Base-by-base conservation (phyloP, 2,113 vertebrate genomes). In the Tetrao urogallus region DNA sequence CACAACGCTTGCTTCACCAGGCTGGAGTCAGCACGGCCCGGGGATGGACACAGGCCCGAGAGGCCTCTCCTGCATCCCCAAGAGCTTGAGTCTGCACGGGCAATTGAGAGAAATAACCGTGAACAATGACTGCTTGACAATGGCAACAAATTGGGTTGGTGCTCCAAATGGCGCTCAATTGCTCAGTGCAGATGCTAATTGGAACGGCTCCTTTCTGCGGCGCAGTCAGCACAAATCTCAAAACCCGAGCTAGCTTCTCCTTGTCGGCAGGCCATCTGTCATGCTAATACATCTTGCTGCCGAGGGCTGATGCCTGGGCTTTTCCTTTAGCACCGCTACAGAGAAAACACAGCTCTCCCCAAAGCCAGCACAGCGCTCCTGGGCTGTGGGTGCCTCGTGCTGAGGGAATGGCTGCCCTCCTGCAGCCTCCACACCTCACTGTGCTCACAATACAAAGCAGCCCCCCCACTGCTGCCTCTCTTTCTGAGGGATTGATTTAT, bases 251-350 rank as follows among this genome's bases (percentile, higher is more conserved):
- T 18, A 45, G 77, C 93, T 94, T 92, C 82, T 61, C 90, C 72
- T 94, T 86, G 74, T 66, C 74, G 90, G 66, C 91, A 76, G 93
- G 89, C 95, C 96, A 96, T 95, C 95, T 96, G 96, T 89, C 96
- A 94, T 92, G 70, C 66, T 95, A 94, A 96, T 92, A 70, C 77
- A 21, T 75, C 77, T 84, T 71, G 50, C 13, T 93, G 83, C 92
- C 60, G 89, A 82, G 86, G 75, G 22, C 30, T 66, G 86, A 50
- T 54, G 71, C 85, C 80, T 47, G 70, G 2, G 40, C 79, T 72
- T 85, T 34, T 4, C 64, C 72, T 84, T 64, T 30, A 90, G 57
- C 65, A 47, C 73, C 61, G 8, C 65, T 14, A 86, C 74, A 54
- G 90, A 86, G 63, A 50, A 22, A 6, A 12, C 1, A 40, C 42